These are phyloP conservation scores for Nanorana parkeri DNA, from an alignment of 2,113 vertebrate species.

Conservation along the genomic window DNA sequence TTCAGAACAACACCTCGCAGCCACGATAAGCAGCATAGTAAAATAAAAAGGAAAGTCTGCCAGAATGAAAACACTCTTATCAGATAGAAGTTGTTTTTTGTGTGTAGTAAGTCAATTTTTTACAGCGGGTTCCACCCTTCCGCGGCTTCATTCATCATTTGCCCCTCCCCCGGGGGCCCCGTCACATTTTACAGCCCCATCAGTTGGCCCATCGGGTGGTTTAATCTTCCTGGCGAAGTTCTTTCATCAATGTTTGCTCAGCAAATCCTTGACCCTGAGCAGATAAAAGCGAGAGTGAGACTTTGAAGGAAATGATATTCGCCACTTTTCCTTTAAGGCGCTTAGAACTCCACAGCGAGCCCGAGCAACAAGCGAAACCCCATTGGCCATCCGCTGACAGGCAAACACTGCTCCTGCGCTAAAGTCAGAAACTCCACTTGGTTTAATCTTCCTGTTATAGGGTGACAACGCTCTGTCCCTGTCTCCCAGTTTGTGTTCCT, in stretches of 20 bases:
- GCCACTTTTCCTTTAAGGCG: not conserved
- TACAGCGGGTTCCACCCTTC: not conserved
- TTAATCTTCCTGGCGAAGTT: slow-evolving; percentile 72
- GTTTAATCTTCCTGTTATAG: no score
- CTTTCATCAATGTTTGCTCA: slow-evolving; percentile 78
- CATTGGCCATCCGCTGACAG: no score
- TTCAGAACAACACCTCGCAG: no score
- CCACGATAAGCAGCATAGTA: not conserved
- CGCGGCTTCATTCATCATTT: slow-evolving; percentile 35
- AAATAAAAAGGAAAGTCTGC: not conserved
- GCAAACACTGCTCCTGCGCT: no score
- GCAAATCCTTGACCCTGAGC: slow-evolving; percentile 74
- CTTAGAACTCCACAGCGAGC: not conserved
- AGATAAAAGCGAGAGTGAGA: slow-evolving; percentile 58
- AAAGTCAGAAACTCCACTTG: no score
- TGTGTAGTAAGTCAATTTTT: not conserved
- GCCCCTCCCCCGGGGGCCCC: not conserved
- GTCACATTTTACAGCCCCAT: slow-evolving; percentile 70
- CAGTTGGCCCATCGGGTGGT: slow-evolving; percentile 70
- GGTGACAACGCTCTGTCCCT: no score
- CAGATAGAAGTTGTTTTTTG: not conserved
- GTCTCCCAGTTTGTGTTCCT: no score
- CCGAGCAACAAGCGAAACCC: no score
- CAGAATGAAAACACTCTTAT: not conserved
- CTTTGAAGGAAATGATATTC: not conserved